Evolutionary conservation across 1,140 invertebrate species (phyloP), one percentile per base, ranked within the genome.

Genomic region (Odontomachus brunneus): DNA sequence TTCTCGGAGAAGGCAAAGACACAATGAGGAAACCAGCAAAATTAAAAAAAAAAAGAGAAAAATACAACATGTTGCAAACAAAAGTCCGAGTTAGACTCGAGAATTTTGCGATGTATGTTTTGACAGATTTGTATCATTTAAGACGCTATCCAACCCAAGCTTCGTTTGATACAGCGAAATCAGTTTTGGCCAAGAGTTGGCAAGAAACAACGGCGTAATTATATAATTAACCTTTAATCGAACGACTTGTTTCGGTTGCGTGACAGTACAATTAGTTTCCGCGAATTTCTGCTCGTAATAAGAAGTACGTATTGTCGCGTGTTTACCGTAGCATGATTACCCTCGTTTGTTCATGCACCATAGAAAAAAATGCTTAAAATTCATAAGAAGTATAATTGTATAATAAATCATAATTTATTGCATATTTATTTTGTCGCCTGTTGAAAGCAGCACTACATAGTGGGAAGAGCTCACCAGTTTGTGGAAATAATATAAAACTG

Each of bases 41-140:
- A n/a, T n/a, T n/a, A n/a, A n/a, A n/a, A n/a, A n/a, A n/a, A n/a
- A n/a, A n/a, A n/a, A n/a, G n/a, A n/a, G n/a, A n/a, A n/a, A n/a
- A n/a, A n/a, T n/a, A 38, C 5, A 7, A 69, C 14, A n/a, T 78
- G 22, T 44, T 17, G 14, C 38, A n/a, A 78, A 5, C 2, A 29
- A 53, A 7, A 63, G 0, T 57, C 2, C 1, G 22, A 24, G 24
- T 4, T 7, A 44, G n/a, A 3, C n/a, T 4, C n/a, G 0, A 12
- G 22, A 38, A 73, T 12, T 57, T 4, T 60, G 12, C 9, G 14
- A 73, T 33, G 29, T 33, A 5, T n/a, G n/a, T n/a, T 33, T 49
- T 75, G n/a, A 14, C 12, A 63, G 44, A 75, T 75, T 22, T 73
- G 5, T 17, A 11, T 72, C 17, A 15, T n/a, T 62, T 15, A 26